These are phyloP conservation scores for Antitype chi DNA, from an alignment of 2,888 invertebrate genomes.

Conservation along the genomic window DNA sequence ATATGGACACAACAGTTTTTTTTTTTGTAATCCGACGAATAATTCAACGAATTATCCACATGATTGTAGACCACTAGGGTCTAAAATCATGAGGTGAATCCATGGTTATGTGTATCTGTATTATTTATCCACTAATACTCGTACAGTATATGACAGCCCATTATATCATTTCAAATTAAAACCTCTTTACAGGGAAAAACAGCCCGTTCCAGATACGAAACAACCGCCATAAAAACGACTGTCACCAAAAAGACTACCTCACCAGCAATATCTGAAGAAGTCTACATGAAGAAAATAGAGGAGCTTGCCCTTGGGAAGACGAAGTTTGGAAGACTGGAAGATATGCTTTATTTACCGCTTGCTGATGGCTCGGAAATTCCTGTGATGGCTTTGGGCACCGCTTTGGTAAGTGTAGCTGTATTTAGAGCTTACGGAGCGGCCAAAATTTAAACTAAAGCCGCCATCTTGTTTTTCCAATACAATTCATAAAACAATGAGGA, in stretches of 20 bases:
- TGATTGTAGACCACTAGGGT: no score
- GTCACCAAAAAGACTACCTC: not conserved
- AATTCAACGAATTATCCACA: no score
- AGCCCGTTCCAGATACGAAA: slow-evolving; percentile 40
- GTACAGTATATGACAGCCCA: no score
- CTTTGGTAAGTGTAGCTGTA: slow-evolving; percentile 75
- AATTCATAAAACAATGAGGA: no score
- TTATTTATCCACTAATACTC: no score
- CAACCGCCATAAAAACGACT: not conserved
- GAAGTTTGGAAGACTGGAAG: slow-evolving; percentile 68
- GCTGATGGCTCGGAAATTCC: slow-evolving; percentile 78
- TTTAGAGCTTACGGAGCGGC: not conserved
- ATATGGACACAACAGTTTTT: no score
- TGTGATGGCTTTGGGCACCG: slow-evolving; percentile 80
- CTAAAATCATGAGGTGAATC: no score
- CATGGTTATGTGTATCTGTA: no score
- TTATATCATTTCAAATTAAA: no score
- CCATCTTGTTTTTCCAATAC: not conserved
- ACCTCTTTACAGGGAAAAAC: slow-evolving; percentile 61
- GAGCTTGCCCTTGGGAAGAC: slow-evolving; percentile 72
- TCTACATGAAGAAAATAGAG: slow-evolving; percentile 67
- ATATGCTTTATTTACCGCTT: slow-evolving; percentile 72
- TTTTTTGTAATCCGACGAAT: no score
- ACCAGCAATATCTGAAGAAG: slow-evolving; percentile 62
- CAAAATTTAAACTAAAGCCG: not conserved